Evolutionary conservation across 2,797 vertebrate genomes (phyloP).

Genomic region (Anguilla pacifica): DNA sequence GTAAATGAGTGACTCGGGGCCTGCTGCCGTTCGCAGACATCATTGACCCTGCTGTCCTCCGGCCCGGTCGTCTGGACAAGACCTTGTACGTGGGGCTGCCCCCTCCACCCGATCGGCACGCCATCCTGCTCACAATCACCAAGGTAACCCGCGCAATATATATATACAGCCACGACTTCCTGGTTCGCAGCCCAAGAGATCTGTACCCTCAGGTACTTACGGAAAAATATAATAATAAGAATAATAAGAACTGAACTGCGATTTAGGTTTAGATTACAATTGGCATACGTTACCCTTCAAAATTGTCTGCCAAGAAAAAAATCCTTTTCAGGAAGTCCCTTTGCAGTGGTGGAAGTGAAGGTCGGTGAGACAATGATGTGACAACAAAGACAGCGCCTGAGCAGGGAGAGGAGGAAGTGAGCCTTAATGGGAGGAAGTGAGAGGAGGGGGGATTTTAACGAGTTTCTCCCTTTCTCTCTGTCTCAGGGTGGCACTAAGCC

Average conservation of each 20-base stretch:
- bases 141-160: constrained; percentile 70
- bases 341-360: no score
- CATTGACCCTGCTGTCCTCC: constrained; percentile 89
- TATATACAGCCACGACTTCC: background rate
- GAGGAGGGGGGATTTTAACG: background rate
- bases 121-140: constrained; percentile 90
- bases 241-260: background rate
- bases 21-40: constrained; percentile 75
- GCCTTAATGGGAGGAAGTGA: background rate
- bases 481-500: constrained; percentile 81
- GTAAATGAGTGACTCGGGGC: background rate
- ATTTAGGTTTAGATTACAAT: background rate
- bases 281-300: background rate
- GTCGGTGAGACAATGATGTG: no score
- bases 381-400: no score
- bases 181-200: background rate
- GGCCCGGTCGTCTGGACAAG: constrained; percentile 94
- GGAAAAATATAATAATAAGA: background rate
- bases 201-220: background rate
- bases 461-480: background rate
- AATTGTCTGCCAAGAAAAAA: no score
- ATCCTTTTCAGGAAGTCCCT: no score
- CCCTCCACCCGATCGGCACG: constrained; percentile 80
- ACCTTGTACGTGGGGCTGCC: constrained; percentile 92
- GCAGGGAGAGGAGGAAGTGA: background rate